Conservation (phyloP, 2,888 invertebrate genomes). For the Himalopsyche anomala region DNA sequence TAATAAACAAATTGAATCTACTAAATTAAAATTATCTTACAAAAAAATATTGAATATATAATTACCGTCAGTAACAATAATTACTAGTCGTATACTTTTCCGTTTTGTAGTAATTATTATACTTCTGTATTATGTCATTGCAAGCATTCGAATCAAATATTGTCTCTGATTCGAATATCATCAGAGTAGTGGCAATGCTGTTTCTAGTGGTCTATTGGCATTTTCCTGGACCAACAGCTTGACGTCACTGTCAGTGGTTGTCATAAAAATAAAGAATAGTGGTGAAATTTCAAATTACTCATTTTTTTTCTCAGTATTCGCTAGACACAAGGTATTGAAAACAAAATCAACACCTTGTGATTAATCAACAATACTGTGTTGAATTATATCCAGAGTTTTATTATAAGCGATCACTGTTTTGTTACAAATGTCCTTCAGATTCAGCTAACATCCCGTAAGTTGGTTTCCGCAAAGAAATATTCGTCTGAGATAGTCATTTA, state of each 20-base stretch:
- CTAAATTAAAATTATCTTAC: too few species aligned
- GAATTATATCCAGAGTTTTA: neutral
- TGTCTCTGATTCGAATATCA: too few species aligned
- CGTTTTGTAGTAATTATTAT: too few species aligned
- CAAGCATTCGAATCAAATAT: too few species aligned
- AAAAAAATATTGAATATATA: too few species aligned
- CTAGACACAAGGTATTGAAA: neutral
- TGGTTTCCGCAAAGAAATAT: neutral
- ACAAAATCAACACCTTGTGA: neutral
- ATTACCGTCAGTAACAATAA: too few species aligned
- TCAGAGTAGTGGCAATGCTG: too few species aligned
- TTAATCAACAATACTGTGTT: neutral
- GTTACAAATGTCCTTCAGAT: slow-evolving; percentile 19
- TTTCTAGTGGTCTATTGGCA: too few species aligned
- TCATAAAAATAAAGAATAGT: neutral
- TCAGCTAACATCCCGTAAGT: slow-evolving; percentile 10
- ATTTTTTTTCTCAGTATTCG: neutral
- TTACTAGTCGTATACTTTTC: too few species aligned
- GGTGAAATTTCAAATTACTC: neutral
- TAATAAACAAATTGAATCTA: too few species aligned
- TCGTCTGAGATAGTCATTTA: neutral
- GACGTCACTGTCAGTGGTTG: slow-evolving; percentile 13
- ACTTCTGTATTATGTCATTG: too few species aligned
- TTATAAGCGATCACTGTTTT: neutral
- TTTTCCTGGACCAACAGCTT: too few species aligned